Percentiles rank a stretch among this genome's conserved stretches.
These are phyloP conservation scores for Corythornis cristatus DNA, from an alignment of 2,113 vertebrate genomes.

Conservation along the genomic window DNA sequence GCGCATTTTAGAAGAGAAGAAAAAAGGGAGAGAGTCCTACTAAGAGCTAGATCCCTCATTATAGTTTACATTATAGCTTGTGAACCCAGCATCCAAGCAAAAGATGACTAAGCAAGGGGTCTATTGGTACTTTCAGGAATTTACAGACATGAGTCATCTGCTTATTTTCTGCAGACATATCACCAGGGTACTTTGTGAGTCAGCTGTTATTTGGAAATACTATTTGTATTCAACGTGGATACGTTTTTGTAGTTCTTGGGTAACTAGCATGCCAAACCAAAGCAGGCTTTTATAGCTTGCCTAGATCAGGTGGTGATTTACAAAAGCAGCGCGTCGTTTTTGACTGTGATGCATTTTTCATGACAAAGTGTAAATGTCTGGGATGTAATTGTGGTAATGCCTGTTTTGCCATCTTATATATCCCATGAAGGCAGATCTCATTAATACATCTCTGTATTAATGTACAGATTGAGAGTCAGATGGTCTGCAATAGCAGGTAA, in stretches of 20 bases:
- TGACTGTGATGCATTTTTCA: background rate
- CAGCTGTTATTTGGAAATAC: slow-evolving; percentile 77
- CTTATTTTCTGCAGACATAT: slow-evolving; percentile 78
- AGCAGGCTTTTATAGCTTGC: slow-evolving; percentile 14
- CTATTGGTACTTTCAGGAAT: slow-evolving; percentile 81
- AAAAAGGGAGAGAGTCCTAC: slow-evolving; percentile 70
- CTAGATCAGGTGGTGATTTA: slow-evolving; percentile 42
- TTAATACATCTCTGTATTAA: background rate
- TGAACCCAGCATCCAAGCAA: slow-evolving; percentile 80
- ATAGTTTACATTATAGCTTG: slow-evolving; percentile 74
- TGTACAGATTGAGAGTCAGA: background rate
- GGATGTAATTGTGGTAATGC: background rate
- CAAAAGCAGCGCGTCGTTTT: background rate
- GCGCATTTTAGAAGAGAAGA: slow-evolving; percentile 72
- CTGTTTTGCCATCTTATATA: background rate
- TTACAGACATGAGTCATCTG: slow-evolving; percentile 82
- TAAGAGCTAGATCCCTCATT: slow-evolving; percentile 77
- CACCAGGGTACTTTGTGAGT: slow-evolving; percentile 77
- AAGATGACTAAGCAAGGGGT: slow-evolving; percentile 83
- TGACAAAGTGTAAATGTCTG: background rate
- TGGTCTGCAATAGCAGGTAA: background rate
- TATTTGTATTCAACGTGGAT: slow-evolving; percentile 65
- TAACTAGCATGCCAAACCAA: slow-evolving; percentile 51
- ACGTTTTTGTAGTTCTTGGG: slow-evolving; percentile 51
- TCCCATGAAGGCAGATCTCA: background rate